Evolutionary conservation across 2,888 invertebrate species (phyloP).

Genomic region (Drosophila mimetica): DNA sequence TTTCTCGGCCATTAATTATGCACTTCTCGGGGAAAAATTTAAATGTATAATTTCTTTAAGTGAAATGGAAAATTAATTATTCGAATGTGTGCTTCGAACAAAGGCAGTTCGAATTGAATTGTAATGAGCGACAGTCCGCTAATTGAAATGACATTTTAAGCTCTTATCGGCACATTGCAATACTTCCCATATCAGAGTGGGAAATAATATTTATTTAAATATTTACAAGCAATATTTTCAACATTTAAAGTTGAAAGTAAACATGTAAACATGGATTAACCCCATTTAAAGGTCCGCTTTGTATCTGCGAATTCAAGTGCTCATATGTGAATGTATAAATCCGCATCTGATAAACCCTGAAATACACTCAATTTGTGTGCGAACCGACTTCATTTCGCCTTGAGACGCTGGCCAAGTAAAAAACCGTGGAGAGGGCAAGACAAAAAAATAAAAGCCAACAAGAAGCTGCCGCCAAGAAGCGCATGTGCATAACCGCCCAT

Average conservation of each 20-base stretch:
- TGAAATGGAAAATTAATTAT: constrained; percentile 66
- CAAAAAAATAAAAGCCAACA: constrained; percentile 29
- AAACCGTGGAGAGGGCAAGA: constrained; percentile 1
- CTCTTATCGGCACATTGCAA: constrained; percentile 4
- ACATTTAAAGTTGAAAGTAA: too few species aligned
- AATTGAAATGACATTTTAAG: constrained; percentile 51
- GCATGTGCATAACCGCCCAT: constrained; percentile 81
- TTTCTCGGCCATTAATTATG: constrained; percentile 70
- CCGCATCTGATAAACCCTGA: constrained; percentile 48
- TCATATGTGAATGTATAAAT: constrained; percentile 48
- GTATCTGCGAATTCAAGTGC: neutral
- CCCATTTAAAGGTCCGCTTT: constrained; percentile 6
- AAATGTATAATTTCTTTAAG: constrained; percentile 60
- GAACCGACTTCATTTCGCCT: constrained; percentile 50
- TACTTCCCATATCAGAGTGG: neutral
- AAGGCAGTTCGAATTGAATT: constrained; percentile 41
- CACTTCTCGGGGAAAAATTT: constrained; percentile 52
- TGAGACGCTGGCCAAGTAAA: constrained; percentile 19
- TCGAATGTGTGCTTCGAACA: constrained; percentile 39
- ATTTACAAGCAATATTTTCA: too few species aligned
- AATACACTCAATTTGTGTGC: constrained; percentile 57
- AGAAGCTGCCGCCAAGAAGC: constrained; percentile 56
- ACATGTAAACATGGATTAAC: too few species aligned
- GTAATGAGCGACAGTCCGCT: constrained; percentile 41
- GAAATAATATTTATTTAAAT: neutral